phyloP scores from a whole-genome alignment of 2,888 invertebrate species.

The Callinectes sapidus region DNA sequence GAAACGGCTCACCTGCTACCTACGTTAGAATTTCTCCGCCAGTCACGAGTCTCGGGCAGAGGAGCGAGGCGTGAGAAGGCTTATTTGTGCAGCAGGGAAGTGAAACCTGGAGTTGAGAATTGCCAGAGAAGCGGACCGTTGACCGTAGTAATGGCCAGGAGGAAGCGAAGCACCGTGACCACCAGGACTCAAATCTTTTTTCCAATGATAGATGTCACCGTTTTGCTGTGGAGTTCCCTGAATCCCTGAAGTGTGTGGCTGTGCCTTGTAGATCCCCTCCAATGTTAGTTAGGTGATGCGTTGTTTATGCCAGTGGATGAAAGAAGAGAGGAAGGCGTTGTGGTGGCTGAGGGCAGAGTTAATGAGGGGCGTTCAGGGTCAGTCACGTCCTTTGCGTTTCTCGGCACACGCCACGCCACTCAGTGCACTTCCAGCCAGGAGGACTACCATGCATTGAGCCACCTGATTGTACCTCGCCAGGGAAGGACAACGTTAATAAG shows the following conservation, averaged over 20 bases:
- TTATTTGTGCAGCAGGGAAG: background rate
- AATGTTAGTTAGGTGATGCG: background rate
- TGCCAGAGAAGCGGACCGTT: background rate
- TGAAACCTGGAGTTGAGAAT: background rate
- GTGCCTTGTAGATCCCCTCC: background rate
- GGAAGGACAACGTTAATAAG: background rate
- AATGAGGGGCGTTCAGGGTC: constrained; percentile 12
- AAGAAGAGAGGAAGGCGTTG: background rate
- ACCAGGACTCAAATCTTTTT: background rate
- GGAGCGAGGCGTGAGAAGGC: background rate
- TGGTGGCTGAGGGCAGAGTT: background rate
- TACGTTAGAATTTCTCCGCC: background rate
- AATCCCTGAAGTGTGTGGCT: background rate
- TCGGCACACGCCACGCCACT: background rate
- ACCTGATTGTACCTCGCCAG: background rate
- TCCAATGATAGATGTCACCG: background rate
- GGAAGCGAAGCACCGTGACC: background rate
- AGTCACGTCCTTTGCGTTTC: background rate
- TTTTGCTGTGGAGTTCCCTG: no score
- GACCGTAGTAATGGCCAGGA: background rate
- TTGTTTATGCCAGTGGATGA: background rate
- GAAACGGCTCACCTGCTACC: background rate
- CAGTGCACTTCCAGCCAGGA: background rate
- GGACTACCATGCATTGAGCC: background rate
- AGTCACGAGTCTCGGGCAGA: background rate